Percentiles rank a stretch among this genome's conserved stretches.
These are phyloP conservation scores for Scrobipalpa costella DNA, from an alignment of 2,888 invertebrate species.

Conservation along the genomic window DNA sequence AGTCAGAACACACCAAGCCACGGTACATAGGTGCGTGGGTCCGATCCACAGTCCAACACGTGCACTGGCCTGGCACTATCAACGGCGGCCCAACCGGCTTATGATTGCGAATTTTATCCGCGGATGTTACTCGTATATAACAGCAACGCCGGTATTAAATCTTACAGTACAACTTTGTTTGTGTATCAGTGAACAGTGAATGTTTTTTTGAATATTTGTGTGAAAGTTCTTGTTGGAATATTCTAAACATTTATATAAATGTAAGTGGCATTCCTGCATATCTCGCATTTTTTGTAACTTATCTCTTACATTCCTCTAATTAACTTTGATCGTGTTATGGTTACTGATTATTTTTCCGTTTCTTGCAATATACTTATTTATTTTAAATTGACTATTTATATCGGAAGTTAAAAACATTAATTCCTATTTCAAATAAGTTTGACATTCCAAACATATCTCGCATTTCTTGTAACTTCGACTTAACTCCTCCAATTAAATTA, in stretches of 20 bases:
- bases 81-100: conserved; percentile 35
- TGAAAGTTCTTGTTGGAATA: background rate
- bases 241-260: background rate
- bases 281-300: background rate
- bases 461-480: too few species aligned
- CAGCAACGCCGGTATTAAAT: conserved; percentile 29
- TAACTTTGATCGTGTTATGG: too few species aligned
- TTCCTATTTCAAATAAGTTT: too few species aligned
- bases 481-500: too few species aligned
- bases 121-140: conserved; percentile 34
- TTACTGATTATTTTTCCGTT: too few species aligned
- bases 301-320: too few species aligned
- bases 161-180: conserved; percentile 30
- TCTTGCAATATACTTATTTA: too few species aligned
- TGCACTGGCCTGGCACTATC: conserved; percentile 35
- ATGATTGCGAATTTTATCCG: conserved; percentile 25
- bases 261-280: background rate
- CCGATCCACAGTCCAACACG: conserved; percentile 58
- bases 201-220: background rate
- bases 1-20: background rate
- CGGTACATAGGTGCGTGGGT: conserved; percentile 29
- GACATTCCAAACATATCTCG: too few species aligned
- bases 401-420: too few species aligned
- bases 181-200: conserved; percentile 28
- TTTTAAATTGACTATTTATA: too few species aligned